These are phyloP conservation scores for Bombus sibiricus DNA, from an alignment of 1,140 invertebrate species.

Conservation along the genomic window DNA sequence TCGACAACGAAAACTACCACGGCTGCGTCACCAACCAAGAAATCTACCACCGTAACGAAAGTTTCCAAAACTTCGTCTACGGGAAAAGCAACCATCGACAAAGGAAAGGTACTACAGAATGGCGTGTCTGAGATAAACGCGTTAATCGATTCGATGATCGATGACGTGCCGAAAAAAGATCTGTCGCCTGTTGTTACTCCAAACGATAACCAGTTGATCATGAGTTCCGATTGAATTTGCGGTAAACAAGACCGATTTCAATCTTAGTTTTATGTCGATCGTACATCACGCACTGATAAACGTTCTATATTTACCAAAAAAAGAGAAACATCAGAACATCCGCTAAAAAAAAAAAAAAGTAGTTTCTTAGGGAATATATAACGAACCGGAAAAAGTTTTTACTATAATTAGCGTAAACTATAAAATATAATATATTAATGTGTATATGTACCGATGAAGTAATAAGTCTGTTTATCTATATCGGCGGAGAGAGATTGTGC, in stretches of 20 bases:
- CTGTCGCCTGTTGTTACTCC: constrained; percentile 73
- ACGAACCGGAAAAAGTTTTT: constrained; percentile 64
- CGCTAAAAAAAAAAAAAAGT: constrained; percentile 55
- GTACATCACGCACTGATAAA: constrained; percentile 41
- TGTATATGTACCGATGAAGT: constrained; percentile 52
- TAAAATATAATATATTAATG: constrained; percentile 54
- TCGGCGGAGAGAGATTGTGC: constrained; percentile 5
- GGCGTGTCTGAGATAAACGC: constrained; percentile 66
- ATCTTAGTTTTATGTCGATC: constrained; percentile 42
- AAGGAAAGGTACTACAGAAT: constrained; percentile 77
- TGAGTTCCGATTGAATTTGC: constrained; percentile 75
- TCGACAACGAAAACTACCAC: constrained; percentile 42
- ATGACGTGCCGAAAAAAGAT: constrained; percentile 78
- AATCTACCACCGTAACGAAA: constrained; percentile 47
- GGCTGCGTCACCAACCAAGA: constrained; percentile 67
- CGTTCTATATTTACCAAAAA: constrained; percentile 48
- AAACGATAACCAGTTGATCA: constrained; percentile 80
- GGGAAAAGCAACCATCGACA: constrained; percentile 81
- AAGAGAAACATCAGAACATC: constrained; percentile 42
- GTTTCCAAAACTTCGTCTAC: constrained; percentile 25
- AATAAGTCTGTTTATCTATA: constrained; percentile 48
- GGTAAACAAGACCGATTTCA: neutral
- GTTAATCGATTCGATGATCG: constrained; percentile 61
- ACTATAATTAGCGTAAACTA: constrained; percentile 58
- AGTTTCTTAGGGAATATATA: constrained; percentile 66